Evolutionary conservation across 92 coral and sea anemone genomes (phyloP).

Genomic region (Umimayanthus chanpuru): DNA sequence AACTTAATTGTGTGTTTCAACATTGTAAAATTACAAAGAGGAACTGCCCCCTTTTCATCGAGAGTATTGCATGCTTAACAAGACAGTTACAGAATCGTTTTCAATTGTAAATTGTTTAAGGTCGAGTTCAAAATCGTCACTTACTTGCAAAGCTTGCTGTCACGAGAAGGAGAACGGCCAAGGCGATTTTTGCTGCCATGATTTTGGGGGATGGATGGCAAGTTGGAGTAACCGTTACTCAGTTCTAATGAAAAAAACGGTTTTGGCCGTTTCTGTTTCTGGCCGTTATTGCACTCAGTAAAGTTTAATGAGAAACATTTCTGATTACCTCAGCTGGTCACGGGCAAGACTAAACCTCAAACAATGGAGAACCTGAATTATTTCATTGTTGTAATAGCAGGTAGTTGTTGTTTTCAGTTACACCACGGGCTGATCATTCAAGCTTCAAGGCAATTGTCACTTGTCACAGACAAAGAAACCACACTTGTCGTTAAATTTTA

Average conservation of each 20-base stretch:
- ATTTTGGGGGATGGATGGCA: not conserved
- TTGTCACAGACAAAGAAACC: not conserved
- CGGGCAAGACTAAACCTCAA: not conserved
- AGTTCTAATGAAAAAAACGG: not conserved
- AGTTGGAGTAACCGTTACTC: not conserved
- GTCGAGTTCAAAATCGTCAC: not conserved
- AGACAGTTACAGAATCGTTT: not conserved
- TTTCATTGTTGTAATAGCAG: not conserved
- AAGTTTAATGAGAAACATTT: conserved; percentile 17
- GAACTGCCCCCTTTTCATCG: conserved; percentile 11
- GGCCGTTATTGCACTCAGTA: not conserved
- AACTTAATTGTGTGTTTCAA: not conserved
- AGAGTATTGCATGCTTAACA: not conserved
- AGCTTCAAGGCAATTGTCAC: not conserved
- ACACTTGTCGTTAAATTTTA: too few species aligned
- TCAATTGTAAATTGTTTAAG: not conserved
- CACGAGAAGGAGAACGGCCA: not conserved
- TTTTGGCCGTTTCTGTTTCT: not conserved
- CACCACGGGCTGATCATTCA: not conserved
- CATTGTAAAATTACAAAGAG: too few species aligned
- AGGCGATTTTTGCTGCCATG: conserved; percentile 5
- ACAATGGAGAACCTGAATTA: conserved; percentile 16
- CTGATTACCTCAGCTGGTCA: not conserved
- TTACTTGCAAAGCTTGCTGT: not conserved
- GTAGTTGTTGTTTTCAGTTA: not conserved